Conservation (phyloP, 2,113 vertebrate species). For the Brevimyrus niger region DNA sequence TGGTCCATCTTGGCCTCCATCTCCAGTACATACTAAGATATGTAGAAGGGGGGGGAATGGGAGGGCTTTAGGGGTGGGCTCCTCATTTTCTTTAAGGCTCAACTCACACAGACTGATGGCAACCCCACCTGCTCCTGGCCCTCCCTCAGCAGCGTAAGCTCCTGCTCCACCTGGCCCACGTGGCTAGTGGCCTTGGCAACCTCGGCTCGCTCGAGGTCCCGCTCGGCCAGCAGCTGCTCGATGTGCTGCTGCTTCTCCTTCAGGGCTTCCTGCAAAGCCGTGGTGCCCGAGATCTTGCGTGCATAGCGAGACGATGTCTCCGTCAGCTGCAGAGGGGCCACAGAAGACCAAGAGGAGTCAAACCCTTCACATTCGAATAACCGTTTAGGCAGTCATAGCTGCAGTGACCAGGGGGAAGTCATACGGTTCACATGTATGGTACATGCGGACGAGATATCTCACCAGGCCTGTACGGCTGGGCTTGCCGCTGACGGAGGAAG, state of each 20-base stretch:
- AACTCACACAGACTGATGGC: not conserved
- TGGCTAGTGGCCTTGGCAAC: slow-evolving; percentile 93
- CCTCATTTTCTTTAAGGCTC: not conserved
- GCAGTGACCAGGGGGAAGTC: not conserved
- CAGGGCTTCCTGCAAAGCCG: slow-evolving; percentile 90
- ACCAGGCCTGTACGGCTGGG: slow-evolving; percentile 95
- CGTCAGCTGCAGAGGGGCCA: slow-evolving; percentile 67
- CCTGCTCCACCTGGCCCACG: slow-evolving; percentile 87
- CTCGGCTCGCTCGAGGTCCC: slow-evolving; percentile 91
- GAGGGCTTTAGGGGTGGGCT: not conserved
- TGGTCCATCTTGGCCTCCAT: slow-evolving; percentile 97
- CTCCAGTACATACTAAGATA: slow-evolving; percentile 59
- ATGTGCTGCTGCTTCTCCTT: slow-evolving; percentile 99
- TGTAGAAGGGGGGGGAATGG: not conserved
- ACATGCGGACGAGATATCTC: slow-evolving; percentile 31
- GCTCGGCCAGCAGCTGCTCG: slow-evolving; percentile 91
- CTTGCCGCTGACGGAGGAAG: slow-evolving; percentile 91
- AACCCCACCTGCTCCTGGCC: slow-evolving; percentile 83
- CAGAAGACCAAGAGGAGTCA: not conserved
- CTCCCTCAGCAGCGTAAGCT: slow-evolving; percentile 76
- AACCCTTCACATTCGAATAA: not conserved
- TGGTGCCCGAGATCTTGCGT: slow-evolving; percentile 95
- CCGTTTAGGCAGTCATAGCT: not conserved
- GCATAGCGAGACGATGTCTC: slow-evolving; percentile 93
- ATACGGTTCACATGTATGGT: not conserved